Evolutionary conservation across 1,140 invertebrate species (phyloP), one percentile per base, ranked within the genome.

Genomic region (Drosophila persimilis): DNA sequence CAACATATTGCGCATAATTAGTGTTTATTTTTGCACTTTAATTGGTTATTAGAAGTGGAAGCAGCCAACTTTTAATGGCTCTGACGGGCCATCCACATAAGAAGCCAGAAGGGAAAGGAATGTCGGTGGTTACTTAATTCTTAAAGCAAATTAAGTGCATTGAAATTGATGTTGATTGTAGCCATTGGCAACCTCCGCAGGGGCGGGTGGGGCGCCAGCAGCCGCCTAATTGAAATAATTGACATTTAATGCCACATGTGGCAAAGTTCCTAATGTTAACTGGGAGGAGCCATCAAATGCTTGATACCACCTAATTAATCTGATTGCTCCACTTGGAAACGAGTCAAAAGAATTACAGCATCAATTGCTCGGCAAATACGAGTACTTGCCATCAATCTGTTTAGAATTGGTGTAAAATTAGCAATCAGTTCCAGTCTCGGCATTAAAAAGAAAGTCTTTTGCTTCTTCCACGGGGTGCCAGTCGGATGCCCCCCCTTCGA

Each of bases 1-100:
- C 52, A 47, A 24, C 29, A 62, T 55, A 63, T 44, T 51, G 54
- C 46, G 51, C 77, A 84, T 80, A 84, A 80, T 84, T 80, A 84
- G 85, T 85, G 81, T 86, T 86, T 80, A 85, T 86, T 86, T 85
- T 85, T 67, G 77, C 73, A 77, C 77, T 86, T 70, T 85, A 85
- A 85, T 85, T 86, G 80, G 80, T 77, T 85, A 86, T 85, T 80
- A 85, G 61, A 64, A 63, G 73, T 71, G 45, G 52, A 56, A 56
- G 31, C 51, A 45, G 57, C 61, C 51, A 73, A 85, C 80, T 85
- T 85, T 85, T 80, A 84, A 84, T 81, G 73, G 59, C 63, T 46
- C 63, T 59, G 63, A 69, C 73, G 64, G 50, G 45, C 47, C 44
- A 62, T 44, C 31, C 17, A 45, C 26, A 44, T 22, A n/a, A 24